Base-by-base conservation (phyloP, 1,140 invertebrate species). In the Neodiprion lecontei region DNA sequence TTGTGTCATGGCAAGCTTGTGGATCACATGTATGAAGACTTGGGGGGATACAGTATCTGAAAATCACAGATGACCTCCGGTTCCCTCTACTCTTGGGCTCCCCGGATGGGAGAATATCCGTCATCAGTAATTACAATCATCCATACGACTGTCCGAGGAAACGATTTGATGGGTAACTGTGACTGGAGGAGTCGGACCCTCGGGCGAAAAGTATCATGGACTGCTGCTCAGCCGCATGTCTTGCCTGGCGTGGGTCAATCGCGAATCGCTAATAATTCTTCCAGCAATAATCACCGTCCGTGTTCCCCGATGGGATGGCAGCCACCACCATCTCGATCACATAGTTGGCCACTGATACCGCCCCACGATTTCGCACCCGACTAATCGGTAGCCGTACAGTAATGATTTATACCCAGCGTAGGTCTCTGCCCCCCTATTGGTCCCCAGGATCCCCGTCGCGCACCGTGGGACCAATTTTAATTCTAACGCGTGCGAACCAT, bases 371-470 rank as follows among this genome's bases (percentile, higher is more conserved):
- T 78, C 82, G 77, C 78, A 75, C n/a, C 76, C 75, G 80, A 87
- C 86, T 88, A 87, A 87, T 88, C 86, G 86, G 80, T 82, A 80
- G 82, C 77, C 84, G 83, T 80, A 84, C 82, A 40, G 28, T 85
- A 85, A 86, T 86, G 84, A 88, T 88, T 88, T 87, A 88, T 88
- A 83, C 84, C 81, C 82, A 80, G 80, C 77, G 74, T 49, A 67
- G 28, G 1, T 68, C 12, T 49, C 14, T 23, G 28, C 28, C 28
- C 28, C 28, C 28, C 28, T 40, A 3, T 5, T 40, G 28, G 28
- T 40, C 28, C 28, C 28, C 28, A 40, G 28, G 11, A 61, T 17
- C 53, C 53, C 53, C 53, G 53, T 17, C 11, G n/a, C 53, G n/a
- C 53, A 61, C 53, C 53, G 53, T 61, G 53, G 53, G 53, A 61